Base-by-base conservation (phyloP, 2,113 vertebrate species). In the Hippocampus comes region DNA sequence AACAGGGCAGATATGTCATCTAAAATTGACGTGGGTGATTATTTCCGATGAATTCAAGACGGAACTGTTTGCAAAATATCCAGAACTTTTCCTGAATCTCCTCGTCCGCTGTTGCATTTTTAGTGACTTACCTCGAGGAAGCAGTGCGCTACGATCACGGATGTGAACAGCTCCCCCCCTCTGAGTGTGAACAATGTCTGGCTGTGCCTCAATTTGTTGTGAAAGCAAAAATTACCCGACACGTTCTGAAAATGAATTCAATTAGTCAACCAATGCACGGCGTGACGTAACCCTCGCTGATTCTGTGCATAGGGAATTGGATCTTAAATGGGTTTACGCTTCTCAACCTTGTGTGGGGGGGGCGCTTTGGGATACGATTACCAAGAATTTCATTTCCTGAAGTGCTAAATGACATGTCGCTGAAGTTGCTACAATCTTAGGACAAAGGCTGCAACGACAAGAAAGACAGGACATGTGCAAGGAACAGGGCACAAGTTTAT, bases 111-210 rank as follows among this genome's bases (percentile, higher is more conserved):
- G 27, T 60, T 34, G 15, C 25, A 30, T 60, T 25, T 30, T 60
- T 60, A 60, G 34, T 42, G 20, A 41, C 61, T 63, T 9, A 21
- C 25, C 68, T 42, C 27, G 20, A 27, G 34, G 57, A 42, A 66
- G 43, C 15, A 11, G 53, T 3, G 14, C 70, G 30, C 17, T 8
- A 63, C 18, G 8, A 9, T 34, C 48, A 42, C 70, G 69, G 34
- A 66, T 23, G 56, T 21, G 41, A 75, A 71, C 46, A 59, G 68
- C 67, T 67, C 68, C 70, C 46, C 66, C 14, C 18, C 9, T 66
- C 77, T 71, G 76, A 83, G 70, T 51, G 53, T 57, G 67, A 70
- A 68, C 78, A 79, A 51, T 51, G 74, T 74, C 81, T 76, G 12
- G 60, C 49, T 68, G 61, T 27, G 27, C 8, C 11, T 78, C 77